Conservation (phyloP, 2,113 vertebrate species). For the Colistium nudipinnis region DNA sequence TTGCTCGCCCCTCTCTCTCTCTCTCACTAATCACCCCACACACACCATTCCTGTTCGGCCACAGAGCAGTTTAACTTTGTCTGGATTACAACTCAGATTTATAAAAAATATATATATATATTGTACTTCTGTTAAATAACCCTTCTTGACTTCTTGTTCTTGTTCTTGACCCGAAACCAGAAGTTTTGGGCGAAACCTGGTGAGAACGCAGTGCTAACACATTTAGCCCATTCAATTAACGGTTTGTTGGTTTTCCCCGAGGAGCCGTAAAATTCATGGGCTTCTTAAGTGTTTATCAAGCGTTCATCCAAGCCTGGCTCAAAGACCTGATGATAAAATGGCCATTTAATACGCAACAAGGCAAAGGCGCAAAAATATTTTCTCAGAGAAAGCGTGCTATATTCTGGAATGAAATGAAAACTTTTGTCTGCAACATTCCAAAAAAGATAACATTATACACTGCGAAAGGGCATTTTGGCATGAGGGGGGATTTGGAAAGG, state of each 20-base stretch:
- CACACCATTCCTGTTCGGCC: neutral
- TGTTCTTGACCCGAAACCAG: neutral
- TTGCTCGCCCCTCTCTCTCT: constrained; percentile 27
- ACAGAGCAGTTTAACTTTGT: neutral
- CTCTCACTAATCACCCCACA: constrained; percentile 45
- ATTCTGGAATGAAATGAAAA: constrained; percentile 15
- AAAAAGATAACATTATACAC: constrained; percentile 22
- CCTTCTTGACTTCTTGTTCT: constrained; percentile 1
- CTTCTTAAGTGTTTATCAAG: constrained; percentile 50
- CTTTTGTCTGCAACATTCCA: constrained; percentile 28
- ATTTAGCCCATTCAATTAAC: constrained; percentile 35
- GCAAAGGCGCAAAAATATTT: constrained; percentile 7
- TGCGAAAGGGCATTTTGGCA: constrained; percentile 25
- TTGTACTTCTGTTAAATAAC: neutral
- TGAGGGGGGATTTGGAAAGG: constrained; percentile 39
- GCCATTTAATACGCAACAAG: constrained; percentile 7
- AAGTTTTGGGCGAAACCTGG: constrained; percentile 3
- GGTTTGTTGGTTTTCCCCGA: constrained; percentile 13
- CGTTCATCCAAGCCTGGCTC: constrained; percentile 23
- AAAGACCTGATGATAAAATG: constrained; percentile 4
- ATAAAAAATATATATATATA: neutral
- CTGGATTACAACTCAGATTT: neutral
- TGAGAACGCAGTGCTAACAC: constrained; percentile 11
- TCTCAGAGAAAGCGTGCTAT: constrained; percentile 19
- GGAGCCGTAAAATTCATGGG: constrained; percentile 27